Evolutionary conservation across 37 sponge, comb jelly and placozoan genomes (phyloP).

Genomic region (Beroe forskalii): DNA sequence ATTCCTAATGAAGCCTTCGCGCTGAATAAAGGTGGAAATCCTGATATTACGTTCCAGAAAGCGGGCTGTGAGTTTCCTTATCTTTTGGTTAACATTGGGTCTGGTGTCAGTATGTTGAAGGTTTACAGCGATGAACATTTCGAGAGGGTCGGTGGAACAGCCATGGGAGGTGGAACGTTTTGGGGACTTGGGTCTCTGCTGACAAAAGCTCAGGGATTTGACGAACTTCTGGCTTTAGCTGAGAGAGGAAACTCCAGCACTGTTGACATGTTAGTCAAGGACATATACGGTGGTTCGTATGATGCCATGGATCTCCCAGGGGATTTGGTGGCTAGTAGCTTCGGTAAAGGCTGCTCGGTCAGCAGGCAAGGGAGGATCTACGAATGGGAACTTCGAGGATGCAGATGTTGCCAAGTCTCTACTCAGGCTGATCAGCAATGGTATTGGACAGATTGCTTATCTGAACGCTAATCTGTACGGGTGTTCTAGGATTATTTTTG

Average conservation of each 20-base stretch:
- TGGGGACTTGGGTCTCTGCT: slow-evolving; percentile 86
- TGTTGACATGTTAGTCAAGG: slow-evolving; percentile 91
- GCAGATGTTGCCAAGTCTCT: slow-evolving; percentile 86
- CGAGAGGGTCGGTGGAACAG: slow-evolving; percentile 89
- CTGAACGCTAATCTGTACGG: slow-evolving; percentile 65
- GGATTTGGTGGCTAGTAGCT: slow-evolving; percentile 91
- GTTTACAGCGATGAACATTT: slow-evolving; percentile 66
- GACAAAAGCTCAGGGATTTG: slow-evolving; percentile 74
- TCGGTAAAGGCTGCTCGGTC: slow-evolving; percentile 65
- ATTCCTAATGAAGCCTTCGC: slow-evolving; percentile 85
- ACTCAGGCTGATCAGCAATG: slow-evolving; percentile 91
- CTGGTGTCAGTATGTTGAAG: slow-evolving; percentile 92
- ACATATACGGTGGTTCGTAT: slow-evolving; percentile 95
- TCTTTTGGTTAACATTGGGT: slow-evolving; percentile 96
- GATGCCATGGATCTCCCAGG: slow-evolving; percentile 80
- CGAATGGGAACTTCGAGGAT: slow-evolving; percentile 69
- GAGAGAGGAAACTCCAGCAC: slow-evolving; percentile 85
- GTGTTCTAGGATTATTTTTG: slow-evolving; percentile 49
- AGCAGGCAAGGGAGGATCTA: slow-evolving; percentile 77
- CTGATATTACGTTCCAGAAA: slow-evolving; percentile 60
- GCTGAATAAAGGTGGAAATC: slow-evolving; percentile 71
- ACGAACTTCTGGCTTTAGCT: slow-evolving; percentile 73
- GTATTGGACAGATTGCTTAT: slow-evolving; percentile 91
- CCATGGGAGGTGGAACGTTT: slow-evolving; percentile 97
- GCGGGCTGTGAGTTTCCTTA: slow-evolving; percentile 77